Percentiles rank a stretch among this genome's conserved stretches.
Conservation (phyloP, 2,113 vertebrate species). For the Solea solea region DNA sequence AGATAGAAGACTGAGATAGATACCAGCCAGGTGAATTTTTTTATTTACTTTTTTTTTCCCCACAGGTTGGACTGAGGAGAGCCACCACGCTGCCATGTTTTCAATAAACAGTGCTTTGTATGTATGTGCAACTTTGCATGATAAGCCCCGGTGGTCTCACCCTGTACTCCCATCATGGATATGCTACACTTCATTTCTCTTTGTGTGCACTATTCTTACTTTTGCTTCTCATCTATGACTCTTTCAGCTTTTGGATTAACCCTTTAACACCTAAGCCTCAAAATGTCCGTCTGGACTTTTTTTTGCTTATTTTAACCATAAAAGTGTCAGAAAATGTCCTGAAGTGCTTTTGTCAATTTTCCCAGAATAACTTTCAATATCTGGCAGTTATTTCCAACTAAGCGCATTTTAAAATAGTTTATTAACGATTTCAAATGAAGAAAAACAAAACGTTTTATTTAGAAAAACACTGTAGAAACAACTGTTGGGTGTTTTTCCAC, state of each 20-base stretch:
- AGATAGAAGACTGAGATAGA: slow-evolving; percentile 65
- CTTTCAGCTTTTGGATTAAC: not conserved
- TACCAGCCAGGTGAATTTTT: slow-evolving; percentile 71
- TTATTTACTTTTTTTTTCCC: slow-evolving; percentile 22
- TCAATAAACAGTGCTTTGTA: not conserved
- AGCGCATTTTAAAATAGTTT: too few species aligned
- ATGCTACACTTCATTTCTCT: slow-evolving; percentile 51
- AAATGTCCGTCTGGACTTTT: too few species aligned
- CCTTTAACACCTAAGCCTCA: too few species aligned
- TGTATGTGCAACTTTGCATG: slow-evolving; percentile 22
- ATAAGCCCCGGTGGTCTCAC: slow-evolving; percentile 71
- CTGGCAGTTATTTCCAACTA: too few species aligned
- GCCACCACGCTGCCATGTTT: slow-evolving; percentile 51
- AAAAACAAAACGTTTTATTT: too few species aligned
- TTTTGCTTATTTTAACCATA: too few species aligned
- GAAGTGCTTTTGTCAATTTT: too few species aligned
- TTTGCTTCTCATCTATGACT: not conserved
- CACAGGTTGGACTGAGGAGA: slow-evolving; percentile 55
- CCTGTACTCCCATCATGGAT: slow-evolving; percentile 84
- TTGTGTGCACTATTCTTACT: slow-evolving; percentile 22
- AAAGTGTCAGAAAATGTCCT: too few species aligned
- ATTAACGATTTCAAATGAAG: too few species aligned
- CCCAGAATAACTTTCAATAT: too few species aligned
- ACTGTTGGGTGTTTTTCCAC: too few species aligned
- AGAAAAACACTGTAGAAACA: too few species aligned